Evolutionary conservation across 2,113 vertebrate genomes (phyloP).

Genomic region (Centropus unirufus): DNA sequence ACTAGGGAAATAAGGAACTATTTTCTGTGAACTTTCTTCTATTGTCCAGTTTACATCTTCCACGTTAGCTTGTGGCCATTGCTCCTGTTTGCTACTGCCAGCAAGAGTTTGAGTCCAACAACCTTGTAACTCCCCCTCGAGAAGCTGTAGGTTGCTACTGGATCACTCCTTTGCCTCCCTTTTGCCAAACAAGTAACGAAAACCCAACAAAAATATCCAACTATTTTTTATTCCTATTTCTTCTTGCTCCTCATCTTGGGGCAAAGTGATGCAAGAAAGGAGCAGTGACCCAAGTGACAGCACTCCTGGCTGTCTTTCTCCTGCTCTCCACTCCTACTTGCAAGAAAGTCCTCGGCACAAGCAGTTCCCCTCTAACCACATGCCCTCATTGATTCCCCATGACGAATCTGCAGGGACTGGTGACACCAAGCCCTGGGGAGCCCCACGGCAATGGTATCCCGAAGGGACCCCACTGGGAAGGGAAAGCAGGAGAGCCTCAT

Average conservation of each 20-base stretch:
- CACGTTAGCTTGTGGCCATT: not conserved
- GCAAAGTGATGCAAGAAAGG: not conserved
- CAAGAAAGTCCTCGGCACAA: not conserved
- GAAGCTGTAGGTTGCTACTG: not conserved
- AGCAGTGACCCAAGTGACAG: not conserved
- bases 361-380: not conserved
- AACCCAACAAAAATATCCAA: not conserved
- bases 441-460: not conserved
- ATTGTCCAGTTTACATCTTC: not conserved
- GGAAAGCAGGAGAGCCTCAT: not conserved
- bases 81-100: not conserved
- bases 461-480: not conserved
- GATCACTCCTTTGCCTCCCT: not conserved
- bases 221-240: not conserved
- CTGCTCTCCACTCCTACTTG: not conserved
- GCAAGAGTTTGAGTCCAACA: not conserved
- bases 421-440: not conserved
- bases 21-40: not conserved
- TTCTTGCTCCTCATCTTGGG: not conserved
- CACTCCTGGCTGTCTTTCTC: not conserved
- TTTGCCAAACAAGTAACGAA: not conserved
- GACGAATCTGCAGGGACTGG: not conserved
- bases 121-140: not conserved
- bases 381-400: accelerated
- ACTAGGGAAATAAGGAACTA: not conserved